Conservation (phyloP, 1,140 invertebrate genomes). For the Pachyrhynchus sulphureomaculatus region DNA sequence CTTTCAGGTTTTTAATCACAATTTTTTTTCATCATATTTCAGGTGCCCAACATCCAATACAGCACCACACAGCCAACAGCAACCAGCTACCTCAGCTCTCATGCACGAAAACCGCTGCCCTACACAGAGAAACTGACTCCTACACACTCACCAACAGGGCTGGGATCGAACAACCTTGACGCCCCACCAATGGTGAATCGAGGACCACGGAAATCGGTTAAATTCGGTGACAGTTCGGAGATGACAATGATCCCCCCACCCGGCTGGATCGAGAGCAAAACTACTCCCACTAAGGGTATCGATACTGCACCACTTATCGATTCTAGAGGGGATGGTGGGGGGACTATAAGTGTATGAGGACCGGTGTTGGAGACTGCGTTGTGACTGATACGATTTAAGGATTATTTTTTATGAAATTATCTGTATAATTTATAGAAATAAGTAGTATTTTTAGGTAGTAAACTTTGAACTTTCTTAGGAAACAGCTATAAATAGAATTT, state of each 20-base stretch:
- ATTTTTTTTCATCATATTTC: no score
- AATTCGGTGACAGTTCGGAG: slow-evolving; percentile 46
- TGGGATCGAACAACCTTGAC: slow-evolving; percentile 26
- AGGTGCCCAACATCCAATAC: slow-evolving; percentile 50
- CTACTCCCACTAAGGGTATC: slow-evolving; percentile 35
- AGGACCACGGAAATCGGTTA: slow-evolving; percentile 48
- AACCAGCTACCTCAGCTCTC: slow-evolving; percentile 47
- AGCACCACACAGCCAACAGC: slow-evolving; percentile 48
- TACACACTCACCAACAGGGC: slow-evolving; percentile 36
- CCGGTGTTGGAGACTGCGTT: slow-evolving; percentile 27
- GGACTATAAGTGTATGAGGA: slow-evolving; percentile 22
- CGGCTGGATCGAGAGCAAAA: slow-evolving; percentile 46
- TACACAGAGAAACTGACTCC: slow-evolving; percentile 48
- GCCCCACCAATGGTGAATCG: slow-evolving; percentile 38
- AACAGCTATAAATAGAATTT: no score
- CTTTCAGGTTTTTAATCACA: no score
- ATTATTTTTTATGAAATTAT: no score
- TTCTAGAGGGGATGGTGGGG: slow-evolving; percentile 18
- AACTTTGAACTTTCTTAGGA: no score
- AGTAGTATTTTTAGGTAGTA: no score
- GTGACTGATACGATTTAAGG: slow-evolving; percentile 12
- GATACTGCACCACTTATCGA: slow-evolving; percentile 47
- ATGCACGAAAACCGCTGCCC: slow-evolving; percentile 37
- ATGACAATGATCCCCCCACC: slow-evolving; percentile 37
- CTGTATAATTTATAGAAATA: no score